These are phyloP conservation scores for Alethe diademata DNA, from an alignment of 2,113 vertebrate species.

Conservation along the genomic window DNA sequence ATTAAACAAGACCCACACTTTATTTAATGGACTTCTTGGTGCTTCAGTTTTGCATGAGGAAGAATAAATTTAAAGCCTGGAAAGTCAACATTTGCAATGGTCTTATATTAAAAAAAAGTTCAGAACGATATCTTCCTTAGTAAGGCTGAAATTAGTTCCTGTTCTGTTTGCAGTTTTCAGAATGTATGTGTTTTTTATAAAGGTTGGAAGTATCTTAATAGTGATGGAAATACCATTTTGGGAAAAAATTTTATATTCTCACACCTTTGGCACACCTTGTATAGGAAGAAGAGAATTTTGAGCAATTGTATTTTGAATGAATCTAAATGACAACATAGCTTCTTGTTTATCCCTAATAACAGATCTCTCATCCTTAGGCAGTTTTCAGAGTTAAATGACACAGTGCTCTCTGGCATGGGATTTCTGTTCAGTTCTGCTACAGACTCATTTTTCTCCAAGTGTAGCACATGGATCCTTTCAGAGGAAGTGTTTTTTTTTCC, in stretches of 20 bases:
- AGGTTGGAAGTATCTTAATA: neutral
- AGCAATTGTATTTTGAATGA: neutral
- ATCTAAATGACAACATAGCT: neutral
- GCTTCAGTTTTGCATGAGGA: neutral
- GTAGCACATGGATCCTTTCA: neutral
- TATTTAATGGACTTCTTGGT: neutral
- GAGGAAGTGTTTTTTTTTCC: neutral
- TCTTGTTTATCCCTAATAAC: neutral
- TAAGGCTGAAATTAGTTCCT: neutral
- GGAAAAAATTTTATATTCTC: neutral
- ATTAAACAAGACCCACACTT: neutral
- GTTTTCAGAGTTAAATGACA: neutral
- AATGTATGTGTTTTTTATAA: neutral
- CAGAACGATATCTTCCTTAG: neutral
- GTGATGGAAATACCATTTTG: neutral
- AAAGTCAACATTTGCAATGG: neutral
- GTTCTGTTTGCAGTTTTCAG: neutral
- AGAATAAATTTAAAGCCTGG: neutral
- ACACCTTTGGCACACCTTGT: neutral
- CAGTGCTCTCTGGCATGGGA: neutral
- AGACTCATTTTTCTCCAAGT: neutral
- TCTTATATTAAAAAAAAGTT: neutral
- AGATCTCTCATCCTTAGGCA: neutral
- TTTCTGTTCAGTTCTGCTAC: neutral
- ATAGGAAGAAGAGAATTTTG: neutral